Base-by-base conservation (phyloP, 2,113 vertebrate species). In the Thamnaconus septentrionalis region DNA sequence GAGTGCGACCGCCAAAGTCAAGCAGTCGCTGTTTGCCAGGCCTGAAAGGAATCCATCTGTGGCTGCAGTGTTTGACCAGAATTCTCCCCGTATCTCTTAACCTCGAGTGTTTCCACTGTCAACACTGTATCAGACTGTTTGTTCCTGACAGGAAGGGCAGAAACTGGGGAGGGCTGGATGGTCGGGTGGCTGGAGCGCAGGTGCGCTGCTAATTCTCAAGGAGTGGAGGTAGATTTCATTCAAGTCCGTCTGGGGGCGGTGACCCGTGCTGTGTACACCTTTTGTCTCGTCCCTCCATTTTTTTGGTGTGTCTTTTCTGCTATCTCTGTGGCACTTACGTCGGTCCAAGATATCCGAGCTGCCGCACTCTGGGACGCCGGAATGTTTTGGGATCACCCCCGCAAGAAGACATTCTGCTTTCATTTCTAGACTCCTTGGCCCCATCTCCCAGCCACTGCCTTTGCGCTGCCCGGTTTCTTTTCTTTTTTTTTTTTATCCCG, bases 61-160 rank as follows among this genome's bases (percentile, higher is more conserved):
- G 56, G 46, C 53, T 69, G 69, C 60, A 66, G 43, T 41, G 42
- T 63, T 60, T 46, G 59, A 59, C 11, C 0, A 44, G 71, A 61
- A 56, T 65, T 79, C 8, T 9, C 79, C 72, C 61, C 56, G 53
- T 73, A 61, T 79, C 73, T 64, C 56, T 63, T 42, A 59, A 53
- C 69, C 75, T 70, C 66, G 66, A 73, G 75, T 86, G 81, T 88
- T 87, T 75, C 69, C 67, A 85, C 78, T 84, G 88, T 87, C 78
- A 88, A 86, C 83, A 84, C 65, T 59, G 73, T 79, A 63, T 69
- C 64, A 73, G 68, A 48, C 64, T 64, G 76, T 82, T 88, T 83
- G 79, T 73, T 60, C 64, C 66, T 61, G 65, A 42, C 45, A n/a
- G 53, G 43, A 69, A 55, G 68, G 62, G 31, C 40, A 31, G 8